Base-by-base conservation (phyloP, 2,113 vertebrate genomes). In the Symphodus melops region DNA sequence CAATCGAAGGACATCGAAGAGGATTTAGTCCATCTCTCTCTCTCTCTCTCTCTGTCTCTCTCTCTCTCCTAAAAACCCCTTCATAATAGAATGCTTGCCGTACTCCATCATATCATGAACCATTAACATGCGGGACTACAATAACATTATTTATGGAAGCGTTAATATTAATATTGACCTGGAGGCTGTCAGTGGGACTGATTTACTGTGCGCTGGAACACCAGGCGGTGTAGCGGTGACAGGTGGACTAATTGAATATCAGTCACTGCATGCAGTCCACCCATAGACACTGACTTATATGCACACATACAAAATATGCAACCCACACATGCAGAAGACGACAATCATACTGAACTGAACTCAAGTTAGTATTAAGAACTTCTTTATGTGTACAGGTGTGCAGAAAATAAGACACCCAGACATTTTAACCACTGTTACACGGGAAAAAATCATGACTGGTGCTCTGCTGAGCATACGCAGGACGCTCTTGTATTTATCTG, bases 141-240 rank as follows among this genome's bases (percentile, higher is more conserved):
- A 91, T 90, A 91, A 90, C 83, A 83, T 93, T 91, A 91, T 90
- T 93, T 90, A 91, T 92, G 68, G 92, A 73, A 63, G 79, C 74
- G 66, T 90, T 89, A 82, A 91, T 91, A 91, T 91, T 90, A 82
- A 91, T 88, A 91, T 91, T 73, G 89, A 92, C 81, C 85, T 70
- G 77, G 61, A 76, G 11, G 79, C 89, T 86, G 89, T 87, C 86
- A 80, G 69, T 37, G 14, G 14, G 55, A 56, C 49, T 91, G 88
- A 92, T 91, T 91, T 88, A 91, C 81, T 51, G 57, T 74, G 79
- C 52, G 4, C 44, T 63, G 72, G 63, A 85, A 88, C 75, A 80
- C 71, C 5, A 19, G 77, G 75, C 85, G 28, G 57, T 87, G 78
- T 88, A 53, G 64, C 55, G 68, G 73, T 82, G 82, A 74, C 86